These are phyloP conservation scores for Cydia fagiglandana DNA, from an alignment of 1,140 invertebrate genomes.

Conservation along the genomic window DNA sequence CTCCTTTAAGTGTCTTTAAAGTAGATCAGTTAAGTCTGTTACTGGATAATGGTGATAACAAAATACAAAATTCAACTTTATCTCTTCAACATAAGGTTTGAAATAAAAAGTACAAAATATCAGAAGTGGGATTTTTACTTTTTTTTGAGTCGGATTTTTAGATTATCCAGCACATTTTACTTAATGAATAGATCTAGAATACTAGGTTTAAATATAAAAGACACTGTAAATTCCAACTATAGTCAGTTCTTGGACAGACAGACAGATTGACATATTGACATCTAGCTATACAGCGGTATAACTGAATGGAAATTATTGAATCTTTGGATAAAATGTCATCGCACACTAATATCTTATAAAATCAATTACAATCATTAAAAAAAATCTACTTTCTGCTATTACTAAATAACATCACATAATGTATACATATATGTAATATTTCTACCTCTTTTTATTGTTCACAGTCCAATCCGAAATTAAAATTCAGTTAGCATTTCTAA, in stretches of 20 bases:
- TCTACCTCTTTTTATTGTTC: background rate
- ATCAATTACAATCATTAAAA: slow-evolving; percentile 38
- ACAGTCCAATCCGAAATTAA: slow-evolving; percentile 2
- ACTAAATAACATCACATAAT: slow-evolving; percentile 51
- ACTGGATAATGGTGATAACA: background rate
- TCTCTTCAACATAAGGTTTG: background rate
- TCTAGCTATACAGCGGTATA: slow-evolving; percentile 42
- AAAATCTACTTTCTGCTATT: slow-evolving; percentile 38
- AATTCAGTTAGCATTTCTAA: slow-evolving; percentile 9
- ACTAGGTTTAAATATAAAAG: slow-evolving; percentile 44
- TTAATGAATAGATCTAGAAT: slow-evolving; percentile 42
- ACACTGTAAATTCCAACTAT: slow-evolving; percentile 45
- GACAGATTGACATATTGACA: slow-evolving; percentile 11
- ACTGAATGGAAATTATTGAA: slow-evolving; percentile 38
- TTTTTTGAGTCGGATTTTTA: background rate
- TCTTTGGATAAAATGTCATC: slow-evolving; percentile 44
- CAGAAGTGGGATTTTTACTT: background rate
- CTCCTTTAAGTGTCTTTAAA: background rate
- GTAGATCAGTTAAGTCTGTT: background rate
- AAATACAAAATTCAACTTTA: background rate
- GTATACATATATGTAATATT: slow-evolving; percentile 28
- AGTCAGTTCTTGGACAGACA: slow-evolving; percentile 20
- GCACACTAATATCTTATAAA: slow-evolving; percentile 33
- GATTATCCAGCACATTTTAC: slow-evolving; percentile 40
- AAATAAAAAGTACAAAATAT: background rate